A percentile compares a stretch with the other conserved stretches of the same genome.
phyloP scores from a whole-genome alignment of 1,140 invertebrate genomes.

The Drosophila ambigua region DNA sequence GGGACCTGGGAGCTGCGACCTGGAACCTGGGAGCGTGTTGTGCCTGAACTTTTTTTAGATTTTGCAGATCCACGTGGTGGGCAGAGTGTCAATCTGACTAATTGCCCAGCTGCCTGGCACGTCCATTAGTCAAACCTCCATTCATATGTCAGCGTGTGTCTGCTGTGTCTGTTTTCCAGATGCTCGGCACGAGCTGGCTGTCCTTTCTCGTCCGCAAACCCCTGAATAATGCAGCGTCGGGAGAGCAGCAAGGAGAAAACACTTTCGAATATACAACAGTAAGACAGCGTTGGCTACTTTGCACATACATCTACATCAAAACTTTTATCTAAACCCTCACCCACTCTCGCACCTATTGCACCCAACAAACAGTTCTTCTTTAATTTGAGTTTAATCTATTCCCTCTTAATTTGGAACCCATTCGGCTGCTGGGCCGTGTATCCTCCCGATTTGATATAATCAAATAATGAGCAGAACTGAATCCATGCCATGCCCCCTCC shows the following conservation, averaged over 20 bases:
- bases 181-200: no score
- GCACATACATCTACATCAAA: not conserved
- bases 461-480: constrained; percentile 50
- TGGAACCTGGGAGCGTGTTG: constrained; percentile 6
- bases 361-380: not conserved
- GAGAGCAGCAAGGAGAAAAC: constrained; percentile 48
- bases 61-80: constrained; percentile 12
- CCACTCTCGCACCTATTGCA: not conserved
- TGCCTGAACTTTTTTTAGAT: constrained; percentile 11
- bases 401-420: constrained; percentile 4
- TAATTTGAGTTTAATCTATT: not conserved
- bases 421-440: not conserved
- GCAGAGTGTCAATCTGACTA: constrained; percentile 57
- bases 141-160: constrained; percentile 22
- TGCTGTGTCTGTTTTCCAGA: constrained; percentile 10
- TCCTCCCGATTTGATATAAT: constrained; percentile 36
- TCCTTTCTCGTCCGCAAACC: no score
- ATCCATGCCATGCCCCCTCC: constrained; percentile 9
- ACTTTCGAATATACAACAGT: constrained; percentile 13
- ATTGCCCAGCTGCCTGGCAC: constrained; percentile 46
- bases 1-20: no score
- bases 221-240: constrained; percentile 28
- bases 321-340: not conserved
- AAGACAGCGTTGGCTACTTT: constrained; percentile 9
- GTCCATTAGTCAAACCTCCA: constrained; percentile 48